phyloP scores from a whole-genome alignment of 2,888 invertebrate genomes.

The Lasioglossum oenotherae region DNA sequence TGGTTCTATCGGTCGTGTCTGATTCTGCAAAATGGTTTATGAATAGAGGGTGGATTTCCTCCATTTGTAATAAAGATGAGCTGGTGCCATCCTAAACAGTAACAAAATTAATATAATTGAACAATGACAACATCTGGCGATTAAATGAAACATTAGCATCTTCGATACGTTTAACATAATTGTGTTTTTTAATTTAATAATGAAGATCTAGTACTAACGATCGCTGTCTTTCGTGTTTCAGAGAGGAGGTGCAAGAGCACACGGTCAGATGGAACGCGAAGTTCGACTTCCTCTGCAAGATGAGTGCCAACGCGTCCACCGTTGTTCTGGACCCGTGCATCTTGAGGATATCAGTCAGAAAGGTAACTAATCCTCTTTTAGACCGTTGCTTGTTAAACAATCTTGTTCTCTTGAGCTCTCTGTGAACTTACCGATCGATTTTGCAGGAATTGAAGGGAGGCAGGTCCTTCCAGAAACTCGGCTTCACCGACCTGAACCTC shows the following conservation, averaged over 20 bases:
- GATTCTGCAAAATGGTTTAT: neutral
- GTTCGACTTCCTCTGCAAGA: slow-evolving; percentile 97
- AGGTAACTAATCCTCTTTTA: slow-evolving; percentile 86
- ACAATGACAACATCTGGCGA: too few relatives aligned
- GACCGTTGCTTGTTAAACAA: neutral
- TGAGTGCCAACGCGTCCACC: slow-evolving; percentile 97
- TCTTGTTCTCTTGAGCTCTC: too few relatives aligned
- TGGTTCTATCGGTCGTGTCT: neutral
- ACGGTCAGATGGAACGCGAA: slow-evolving; percentile 96
- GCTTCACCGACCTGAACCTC: slow-evolving; percentile 98
- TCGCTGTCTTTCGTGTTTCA: slow-evolving; percentile 82
- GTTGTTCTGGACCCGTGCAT: slow-evolving; percentile 97
- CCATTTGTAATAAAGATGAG: neutral
- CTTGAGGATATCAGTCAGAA: slow-evolving; percentile 97
- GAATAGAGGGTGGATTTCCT: neutral
- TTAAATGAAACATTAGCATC: too few relatives aligned
- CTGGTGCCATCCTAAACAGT: neutral
- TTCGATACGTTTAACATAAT: too few relatives aligned
- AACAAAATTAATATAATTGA: neutral
- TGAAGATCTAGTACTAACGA: neutral
- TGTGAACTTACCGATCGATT: neutral
- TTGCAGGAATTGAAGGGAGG: slow-evolving; percentile 90
- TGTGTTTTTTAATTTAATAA: neutral
- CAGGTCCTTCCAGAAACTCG: slow-evolving; percentile 96
- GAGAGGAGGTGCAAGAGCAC: slow-evolving; percentile 97